Percentiles rank a stretch among this genome's conserved stretches.
Conservation (phyloP, 2,113 vertebrate species). For the Heterochromis multidens region DNA sequence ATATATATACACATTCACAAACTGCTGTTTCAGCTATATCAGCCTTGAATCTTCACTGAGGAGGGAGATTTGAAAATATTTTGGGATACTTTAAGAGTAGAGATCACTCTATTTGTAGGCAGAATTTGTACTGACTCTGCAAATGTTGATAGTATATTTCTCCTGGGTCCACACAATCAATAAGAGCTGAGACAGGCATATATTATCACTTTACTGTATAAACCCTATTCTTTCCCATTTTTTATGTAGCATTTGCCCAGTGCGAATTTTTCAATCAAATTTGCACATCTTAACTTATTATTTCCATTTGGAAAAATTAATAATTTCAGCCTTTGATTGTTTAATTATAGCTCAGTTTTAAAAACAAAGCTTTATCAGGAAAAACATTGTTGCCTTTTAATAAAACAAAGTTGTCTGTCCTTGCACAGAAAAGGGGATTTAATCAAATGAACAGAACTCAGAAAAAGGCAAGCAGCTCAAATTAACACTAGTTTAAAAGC, state of each 20-base stretch:
- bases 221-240: not conserved
- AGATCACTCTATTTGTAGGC: not conserved
- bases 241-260: not conserved
- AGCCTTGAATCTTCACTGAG: not conserved
- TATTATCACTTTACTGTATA: not conserved
- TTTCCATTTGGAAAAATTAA: not conserved
- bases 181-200: constrained; percentile 1
- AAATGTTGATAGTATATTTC: not conserved
- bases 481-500: not conserved
- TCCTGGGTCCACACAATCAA: constrained; percentile 30
- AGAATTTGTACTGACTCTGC: constrained; percentile 26
- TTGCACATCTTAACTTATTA: not conserved
- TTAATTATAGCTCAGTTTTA: not conserved
- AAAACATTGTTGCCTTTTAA: not conserved
- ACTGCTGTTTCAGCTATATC: not conserved
- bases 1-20: not conserved
- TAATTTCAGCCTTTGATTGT: not conserved
- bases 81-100: not conserved
- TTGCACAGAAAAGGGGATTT: not conserved
- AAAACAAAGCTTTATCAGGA: not conserved
- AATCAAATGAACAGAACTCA: not conserved
- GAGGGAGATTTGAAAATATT: not conserved
- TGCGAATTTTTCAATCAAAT: not conserved
- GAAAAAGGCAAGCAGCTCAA: not conserved
- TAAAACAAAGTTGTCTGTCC: not conserved